Percentiles rank a stretch among this genome's conserved stretches.
phyloP scores from a whole-genome alignment of 2,888 invertebrate species.

The Drosophila rubida region DNA sequence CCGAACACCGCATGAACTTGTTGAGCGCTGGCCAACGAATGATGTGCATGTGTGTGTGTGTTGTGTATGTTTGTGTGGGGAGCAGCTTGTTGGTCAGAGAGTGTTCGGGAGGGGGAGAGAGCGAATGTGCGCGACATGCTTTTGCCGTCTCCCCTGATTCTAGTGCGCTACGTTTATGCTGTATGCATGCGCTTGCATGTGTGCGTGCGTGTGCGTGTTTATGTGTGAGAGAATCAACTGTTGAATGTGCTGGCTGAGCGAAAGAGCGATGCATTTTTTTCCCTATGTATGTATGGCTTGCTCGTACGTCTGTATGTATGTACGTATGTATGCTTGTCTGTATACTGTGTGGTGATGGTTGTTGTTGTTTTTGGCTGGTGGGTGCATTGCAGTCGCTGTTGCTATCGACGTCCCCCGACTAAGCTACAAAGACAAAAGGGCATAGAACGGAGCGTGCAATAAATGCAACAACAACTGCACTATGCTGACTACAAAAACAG shows the following conservation, averaged over 20 bases:
- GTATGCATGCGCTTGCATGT: slow-evolving; percentile 20
- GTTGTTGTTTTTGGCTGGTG: slow-evolving; percentile 61
- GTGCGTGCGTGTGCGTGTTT: slow-evolving; percentile 9
- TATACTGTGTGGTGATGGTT: slow-evolving; percentile 2
- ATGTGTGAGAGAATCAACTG: slow-evolving; percentile 68
- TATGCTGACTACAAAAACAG: slow-evolving; percentile 49
- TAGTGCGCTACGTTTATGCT: slow-evolving; percentile 35
- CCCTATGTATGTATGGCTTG: neutral
- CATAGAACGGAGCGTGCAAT: slow-evolving; percentile 45
- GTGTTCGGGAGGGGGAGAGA: neutral
- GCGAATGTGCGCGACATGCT: slow-evolving; percentile 31
- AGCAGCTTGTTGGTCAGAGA: neutral
- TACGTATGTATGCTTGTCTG: slow-evolving; percentile 14
- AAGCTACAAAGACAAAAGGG: slow-evolving; percentile 62
- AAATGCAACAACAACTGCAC: slow-evolving; percentile 44
- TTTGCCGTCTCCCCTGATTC: slow-evolving; percentile 25
- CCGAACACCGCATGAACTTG: slow-evolving; percentile 51
- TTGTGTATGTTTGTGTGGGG: slow-evolving; percentile 1
- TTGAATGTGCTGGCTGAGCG: slow-evolving; percentile 65
- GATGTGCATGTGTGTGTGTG: slow-evolving; percentile 9
- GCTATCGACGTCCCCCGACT: slow-evolving; percentile 46
- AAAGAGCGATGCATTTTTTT: slow-evolving; percentile 70
- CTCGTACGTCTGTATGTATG: slow-evolving; percentile 5
- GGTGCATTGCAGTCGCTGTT: slow-evolving; percentile 56
- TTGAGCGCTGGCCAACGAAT: slow-evolving; percentile 32